Conservation (phyloP, 1,140 invertebrate genomes). For the Hycleus cichorii region DNA sequence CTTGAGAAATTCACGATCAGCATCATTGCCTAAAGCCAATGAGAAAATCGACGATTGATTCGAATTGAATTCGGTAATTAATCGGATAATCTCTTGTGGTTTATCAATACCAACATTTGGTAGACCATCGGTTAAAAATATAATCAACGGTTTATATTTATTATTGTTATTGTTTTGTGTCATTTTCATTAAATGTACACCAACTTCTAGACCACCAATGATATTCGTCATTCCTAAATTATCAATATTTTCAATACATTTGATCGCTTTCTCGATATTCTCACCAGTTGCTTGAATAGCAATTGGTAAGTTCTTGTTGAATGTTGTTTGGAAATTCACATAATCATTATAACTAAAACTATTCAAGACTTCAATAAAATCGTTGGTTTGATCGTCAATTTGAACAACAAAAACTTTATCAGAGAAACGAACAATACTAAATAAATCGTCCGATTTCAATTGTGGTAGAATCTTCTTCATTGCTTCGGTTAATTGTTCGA, state of each 20-base stretch:
- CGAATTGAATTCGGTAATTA: conserved; percentile 24
- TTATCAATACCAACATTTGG: conserved; percentile 52
- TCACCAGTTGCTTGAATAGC: conserved; percentile 44
- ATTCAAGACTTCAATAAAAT: neutral
- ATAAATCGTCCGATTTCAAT: conserved; percentile 52
- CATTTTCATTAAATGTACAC: conserved; percentile 46
- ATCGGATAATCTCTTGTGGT: conserved; percentile 44
- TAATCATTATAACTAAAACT: neutral
- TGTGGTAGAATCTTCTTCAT: conserved; percentile 57
- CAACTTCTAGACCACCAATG: conserved; percentile 50
- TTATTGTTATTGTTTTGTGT: conserved; percentile 29
- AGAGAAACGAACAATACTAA: conserved; percentile 58
- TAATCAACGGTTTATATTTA: conserved; percentile 50
- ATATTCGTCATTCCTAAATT: conserved; percentile 56
- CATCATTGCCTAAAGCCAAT: conserved; percentile 60
- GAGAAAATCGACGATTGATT: conserved; percentile 47
- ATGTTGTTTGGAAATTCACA: conserved; percentile 25
- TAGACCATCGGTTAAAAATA: conserved; percentile 69
- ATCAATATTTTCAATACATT: conserved; percentile 45
- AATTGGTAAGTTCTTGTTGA: conserved; percentile 27
- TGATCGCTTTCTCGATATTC: conserved; percentile 50
- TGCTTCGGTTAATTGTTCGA: conserved; percentile 55
- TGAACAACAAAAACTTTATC: conserved; percentile 42
- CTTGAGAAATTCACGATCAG: conserved; percentile 57
- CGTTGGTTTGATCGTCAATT: neutral